These are phyloP conservation scores for Amorpha juglandis DNA, from an alignment of 2,888 invertebrate species.

Conservation along the genomic window DNA sequence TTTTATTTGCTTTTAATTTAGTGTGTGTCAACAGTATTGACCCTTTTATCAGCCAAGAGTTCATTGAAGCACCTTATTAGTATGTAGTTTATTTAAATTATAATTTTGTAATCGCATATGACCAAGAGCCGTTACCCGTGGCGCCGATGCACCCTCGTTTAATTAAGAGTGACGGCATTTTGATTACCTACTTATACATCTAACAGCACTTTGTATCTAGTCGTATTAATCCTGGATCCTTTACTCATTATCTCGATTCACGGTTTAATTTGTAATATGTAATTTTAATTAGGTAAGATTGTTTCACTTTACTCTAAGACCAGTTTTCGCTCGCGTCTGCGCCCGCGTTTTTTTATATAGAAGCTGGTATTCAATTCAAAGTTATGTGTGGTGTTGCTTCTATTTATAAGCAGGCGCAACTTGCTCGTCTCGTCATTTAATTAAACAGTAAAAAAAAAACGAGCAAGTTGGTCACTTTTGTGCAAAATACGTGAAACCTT, in stretches of 20 bases:
- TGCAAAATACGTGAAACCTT: no score
- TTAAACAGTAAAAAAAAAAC: no score
- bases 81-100: constrained; percentile 21
- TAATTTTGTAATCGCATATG: constrained; percentile 21
- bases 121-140: constrained; percentile 43
- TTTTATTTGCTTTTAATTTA: no score
- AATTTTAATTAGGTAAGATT: constrained; percentile 25
- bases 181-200: constrained; percentile 75
- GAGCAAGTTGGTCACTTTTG: no score
- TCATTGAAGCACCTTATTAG: neutral
- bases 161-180: constrained; percentile 80
- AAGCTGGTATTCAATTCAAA: no score
- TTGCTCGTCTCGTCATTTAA: no score
- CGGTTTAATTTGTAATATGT: constrained; percentile 61
- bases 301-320: neutral
- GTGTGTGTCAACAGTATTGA: no score
- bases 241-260: constrained; percentile 65
- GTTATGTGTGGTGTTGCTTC: no score
- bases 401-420: no score
- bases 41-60: neutral
- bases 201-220: constrained; percentile 65
- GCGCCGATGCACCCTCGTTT: constrained; percentile 60
- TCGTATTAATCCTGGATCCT: constrained; percentile 69
- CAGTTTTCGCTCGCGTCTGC: no score
- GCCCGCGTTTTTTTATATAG: no score